Conservation (phyloP, 2,113 vertebrate genomes). For the Eupsittula cactorum region DNA sequence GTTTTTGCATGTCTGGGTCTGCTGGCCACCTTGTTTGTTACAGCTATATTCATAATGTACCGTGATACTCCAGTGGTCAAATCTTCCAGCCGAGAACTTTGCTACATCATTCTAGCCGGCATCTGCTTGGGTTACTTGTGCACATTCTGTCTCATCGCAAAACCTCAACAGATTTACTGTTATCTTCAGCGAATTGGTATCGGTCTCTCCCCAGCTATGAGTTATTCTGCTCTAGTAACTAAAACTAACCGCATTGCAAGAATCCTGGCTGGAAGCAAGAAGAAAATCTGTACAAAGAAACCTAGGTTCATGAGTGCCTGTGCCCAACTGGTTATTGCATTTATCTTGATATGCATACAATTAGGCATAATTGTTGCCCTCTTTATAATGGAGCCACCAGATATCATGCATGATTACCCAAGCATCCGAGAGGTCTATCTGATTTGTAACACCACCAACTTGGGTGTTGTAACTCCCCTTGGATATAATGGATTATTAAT, state of each 20-base stretch:
- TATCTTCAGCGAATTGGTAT: constrained; percentile 96
- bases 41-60: constrained; percentile 91
- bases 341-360: constrained; percentile 94
- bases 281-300: constrained; percentile 99
- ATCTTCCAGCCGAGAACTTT: constrained; percentile 96
- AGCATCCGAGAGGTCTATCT: constrained; percentile 96
- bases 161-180: constrained; percentile 91
- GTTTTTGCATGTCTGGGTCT: constrained; percentile 95
- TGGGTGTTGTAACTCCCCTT: constrained; percentile 94
- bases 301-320: constrained; percentile 98
- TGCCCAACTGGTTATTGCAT: constrained; percentile 95
- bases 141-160: constrained; percentile 95
- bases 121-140: constrained; percentile 98
- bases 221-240: constrained; percentile 96
- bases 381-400: constrained; percentile 93
- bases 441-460: constrained; percentile 95
- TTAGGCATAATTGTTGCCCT: constrained; percentile 95
- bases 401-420: constrained; percentile 94
- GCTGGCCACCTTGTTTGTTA: constrained; percentile 93
- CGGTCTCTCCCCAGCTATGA: constrained; percentile 96
- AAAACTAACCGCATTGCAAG: constrained; percentile 98
- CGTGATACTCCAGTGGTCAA: constrained; percentile 97
- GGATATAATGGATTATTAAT: constrained; percentile 97
- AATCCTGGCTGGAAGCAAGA: constrained; percentile 98
- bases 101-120: constrained; percentile 96